A percentile compares a stretch with the other conserved stretches of the same genome.
Conservation (phyloP, 2,888 invertebrate genomes). For the Encarsia formosa region DNA sequence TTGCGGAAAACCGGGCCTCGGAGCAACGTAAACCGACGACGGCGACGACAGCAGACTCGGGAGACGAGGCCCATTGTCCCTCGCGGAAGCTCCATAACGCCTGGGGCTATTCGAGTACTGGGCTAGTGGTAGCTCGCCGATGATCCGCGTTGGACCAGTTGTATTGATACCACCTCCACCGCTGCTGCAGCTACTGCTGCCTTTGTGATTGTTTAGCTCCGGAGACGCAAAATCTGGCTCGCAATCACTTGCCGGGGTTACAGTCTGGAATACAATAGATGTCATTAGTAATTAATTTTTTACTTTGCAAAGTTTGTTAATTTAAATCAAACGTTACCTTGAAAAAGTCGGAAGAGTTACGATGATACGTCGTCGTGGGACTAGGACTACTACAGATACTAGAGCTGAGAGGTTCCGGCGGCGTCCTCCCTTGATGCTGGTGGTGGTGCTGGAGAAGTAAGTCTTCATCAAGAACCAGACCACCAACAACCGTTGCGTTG, state of each 20-base stretch:
- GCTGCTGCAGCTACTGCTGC: background rate
- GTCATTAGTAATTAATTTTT: background rate
- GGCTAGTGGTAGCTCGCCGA: slow-evolving; percentile 84
- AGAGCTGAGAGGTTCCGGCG: slow-evolving; percentile 46
- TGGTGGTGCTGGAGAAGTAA: background rate
- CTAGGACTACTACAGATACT: slow-evolving; percentile 49
- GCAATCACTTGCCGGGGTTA: slow-evolving; percentile 46
- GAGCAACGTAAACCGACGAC: slow-evolving; percentile 65
- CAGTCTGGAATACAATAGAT: slow-evolving; percentile 35
- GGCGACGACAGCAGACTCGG: slow-evolving; percentile 62
- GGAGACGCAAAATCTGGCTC: slow-evolving; percentile 45
- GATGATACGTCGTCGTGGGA: slow-evolving; percentile 47
- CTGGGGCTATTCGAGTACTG: slow-evolving; percentile 89
- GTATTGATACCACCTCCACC: background rate
- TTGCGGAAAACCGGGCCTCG: slow-evolving; percentile 85
- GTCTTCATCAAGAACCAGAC: slow-evolving; percentile 10
- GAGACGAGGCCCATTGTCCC: slow-evolving; percentile 56
- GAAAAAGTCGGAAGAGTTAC: slow-evolving; percentile 53
- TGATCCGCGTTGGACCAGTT: slow-evolving; percentile 57
- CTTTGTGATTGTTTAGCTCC: slow-evolving; percentile 46
- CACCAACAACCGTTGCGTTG: background rate
- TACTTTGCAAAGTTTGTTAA: too few relatives aligned
- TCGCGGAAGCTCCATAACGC: slow-evolving; percentile 71
- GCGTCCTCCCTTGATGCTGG: slow-evolving; percentile 38
- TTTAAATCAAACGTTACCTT: slow-evolving; percentile 49